Evolutionary conservation across 2,888 invertebrate genomes (phyloP), one percentile per base, ranked within the genome.

Genomic region (Cosmia pyralina): DNA sequence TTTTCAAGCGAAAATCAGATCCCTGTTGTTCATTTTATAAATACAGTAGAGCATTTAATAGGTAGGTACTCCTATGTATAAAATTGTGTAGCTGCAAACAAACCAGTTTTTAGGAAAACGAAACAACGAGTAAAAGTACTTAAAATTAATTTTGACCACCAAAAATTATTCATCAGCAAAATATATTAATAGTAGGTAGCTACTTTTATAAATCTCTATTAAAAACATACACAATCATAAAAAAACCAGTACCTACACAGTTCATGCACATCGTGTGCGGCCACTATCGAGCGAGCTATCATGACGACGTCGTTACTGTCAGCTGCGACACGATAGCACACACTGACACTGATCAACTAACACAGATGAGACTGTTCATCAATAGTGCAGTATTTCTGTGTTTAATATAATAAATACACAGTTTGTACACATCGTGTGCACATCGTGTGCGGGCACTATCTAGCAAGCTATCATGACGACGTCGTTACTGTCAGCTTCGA

Each of bases 371-470:
- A 59, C 53, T 44, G 50, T 75, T 67, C 34, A n/a, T 34, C 22
- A 59, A 63, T 44, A 72, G 22, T 53, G 46, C n/a, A 8, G 41
- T 55, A 38, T 0, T 44, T 50, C 50, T 93, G 93, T 93, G 93
- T 90, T 64, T 17, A 8, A 57, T 62, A 28, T 19, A 13, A 62
- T 19, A n/a, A n/a, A n/a, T n/a, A n/a, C n/a, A n/a, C n/a, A n/a
- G n/a, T n/a, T n/a, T n/a, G n/a, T n/a, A 71, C 58, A 73, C 57
- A 81, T 41, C 53, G 62, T 77, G 82, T 84, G 75, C 73, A 85
- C 94, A 84, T 91, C 93, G 94, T 94, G 94, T 95, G 95, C 92
- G 94, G 94, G 72, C 93, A 83, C 82, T 93, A 93, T 94, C 93
- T 90, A 85, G 88, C 84, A 72, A 88, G 88, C 88, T 94, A 93